Evolutionary conservation across 2,113 vertebrate species (phyloP), one percentile per base, ranked within the genome.

Genomic region (Candoia aspera): DNA sequence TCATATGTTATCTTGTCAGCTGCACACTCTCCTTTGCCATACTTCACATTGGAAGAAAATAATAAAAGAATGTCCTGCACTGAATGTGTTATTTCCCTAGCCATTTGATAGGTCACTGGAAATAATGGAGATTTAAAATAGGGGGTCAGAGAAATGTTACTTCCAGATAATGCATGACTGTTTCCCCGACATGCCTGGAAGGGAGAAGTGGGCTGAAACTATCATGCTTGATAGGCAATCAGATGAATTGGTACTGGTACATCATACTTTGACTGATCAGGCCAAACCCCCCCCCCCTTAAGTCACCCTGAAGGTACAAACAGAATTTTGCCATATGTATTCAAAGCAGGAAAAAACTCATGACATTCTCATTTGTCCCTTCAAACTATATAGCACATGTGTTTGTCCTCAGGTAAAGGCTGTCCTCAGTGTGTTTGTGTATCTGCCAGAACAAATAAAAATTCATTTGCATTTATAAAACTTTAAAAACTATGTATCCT

Each of bases 391-490:
- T 37, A 93, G 94, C 93, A 93, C 95, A 53, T 92, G 93, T 92
- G 89, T 90, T 86, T 88, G 42, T 93, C 87, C 95, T 93, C 95
- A 92, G 68, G 90, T 93, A 92, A 92, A 94, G 90, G 24, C 57
- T 95, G 58, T 95, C 91, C 92, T 23, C 83, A 33, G 29, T 84
- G 91, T 87, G 83, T 86, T 96, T 93, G 94, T 96, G 94, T 96
- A 96, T 96, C 90, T 95, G 92, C 92, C 93, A 90, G 49, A 96
- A 10, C 90, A 87, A 94, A 92, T 94, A 96, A 96, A 92, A 92
- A 92, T 83, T 93, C 93, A 94, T 96, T 95, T 37, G 84, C 57
- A 58, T 93, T 95, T 90, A 95, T 97, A 95, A 96, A 94, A 95
- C 92, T 79, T 95, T 93, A 92, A 83, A 92, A 91, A 91, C 95